Base-by-base conservation (phyloP, 2,888 invertebrate species). In the Anoplius nigerrimus region DNA sequence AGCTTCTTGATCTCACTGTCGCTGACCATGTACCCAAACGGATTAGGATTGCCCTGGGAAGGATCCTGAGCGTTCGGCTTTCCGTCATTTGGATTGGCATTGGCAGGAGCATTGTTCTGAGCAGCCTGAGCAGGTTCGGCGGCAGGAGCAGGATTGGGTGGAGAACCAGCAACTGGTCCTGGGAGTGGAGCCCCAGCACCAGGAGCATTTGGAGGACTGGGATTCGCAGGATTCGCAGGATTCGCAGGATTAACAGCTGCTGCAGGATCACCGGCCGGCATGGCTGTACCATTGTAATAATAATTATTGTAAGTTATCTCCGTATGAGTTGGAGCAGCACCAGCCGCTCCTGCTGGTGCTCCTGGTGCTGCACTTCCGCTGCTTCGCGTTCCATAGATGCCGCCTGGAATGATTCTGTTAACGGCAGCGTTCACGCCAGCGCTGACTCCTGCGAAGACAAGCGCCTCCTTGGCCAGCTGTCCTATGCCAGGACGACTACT, bases 1-100 rank as follows among this genome's bases (percentile, higher is more conserved):
- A 95, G 87, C 34, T 91, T 91, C 78, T 92, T 91, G 45, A 95
- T 85, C 86, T 95, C 93, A 69, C 89, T 89, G 79, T 94, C 93
- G 58, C 90, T 91, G 20, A 92, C 90, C 54, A 92, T 63, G 27
- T 78, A 82, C 15, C 84, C 86, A 3, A 79, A 69, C 1, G 85
- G 86, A 65, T 80, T 84, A 0, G 82, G 81, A 57, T 76, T 80
- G 54, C 79, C 11, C 24, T 64, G 69, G 2, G n/a, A 27, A 1
- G 68, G 21, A 0, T 69, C 68, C 22, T 71, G 72, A 51, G 78
- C 18, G 4, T 34, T 43, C 13, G 53, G 0, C 27, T 66, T 59
- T 0, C 3, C 27, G 6, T 66, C 52, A 5, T 18, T 18, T n/a
- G 8, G 59, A 27, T 27, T 20, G 2, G 57, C 61, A 18, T 69